Conservation (phyloP, 2,888 invertebrate species). For the Euplexia lucipara region DNA sequence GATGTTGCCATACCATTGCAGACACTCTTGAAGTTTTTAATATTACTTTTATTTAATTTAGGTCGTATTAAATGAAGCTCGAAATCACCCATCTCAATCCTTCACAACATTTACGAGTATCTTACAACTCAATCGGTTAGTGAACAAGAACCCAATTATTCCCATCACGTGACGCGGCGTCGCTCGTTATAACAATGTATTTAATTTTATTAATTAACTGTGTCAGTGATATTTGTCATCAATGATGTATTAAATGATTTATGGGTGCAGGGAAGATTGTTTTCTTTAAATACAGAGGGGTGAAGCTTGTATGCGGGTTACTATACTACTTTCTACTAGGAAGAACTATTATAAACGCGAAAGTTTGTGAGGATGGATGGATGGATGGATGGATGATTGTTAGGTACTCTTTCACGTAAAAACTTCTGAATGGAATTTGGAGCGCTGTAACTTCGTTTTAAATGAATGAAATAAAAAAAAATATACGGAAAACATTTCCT, state of each 20-base stretch:
- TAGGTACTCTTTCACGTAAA: no score
- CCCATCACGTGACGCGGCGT: slow-evolving; percentile 40
- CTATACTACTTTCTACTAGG: no score
- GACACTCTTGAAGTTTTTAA: no score
- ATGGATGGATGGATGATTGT: no score
- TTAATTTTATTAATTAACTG: slow-evolving; percentile 59
- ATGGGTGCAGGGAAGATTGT: not conserved
- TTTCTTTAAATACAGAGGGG: slow-evolving; percentile 1
- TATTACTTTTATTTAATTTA: no score
- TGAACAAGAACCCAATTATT: slow-evolving; percentile 59
- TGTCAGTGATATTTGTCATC: slow-evolving; percentile 42
- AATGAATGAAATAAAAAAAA: no score
- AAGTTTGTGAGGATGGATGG: no score
- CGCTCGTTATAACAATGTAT: slow-evolving; percentile 51
- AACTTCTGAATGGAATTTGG: no score
- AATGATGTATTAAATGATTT: slow-evolving; percentile 38
- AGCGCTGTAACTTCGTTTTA: no score
- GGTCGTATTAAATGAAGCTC: slow-evolving; percentile 13
- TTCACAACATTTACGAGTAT: slow-evolving; percentile 54
- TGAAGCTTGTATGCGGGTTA: not conserved
- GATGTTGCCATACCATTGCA: no score
- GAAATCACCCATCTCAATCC: slow-evolving; percentile 38
- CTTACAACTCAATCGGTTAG: slow-evolving; percentile 49
- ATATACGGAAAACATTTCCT: no score
- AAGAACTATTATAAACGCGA: no score